phyloP scores from a whole-genome alignment of 2,888 invertebrate genomes.

The Tortricodes alternella region DNA sequence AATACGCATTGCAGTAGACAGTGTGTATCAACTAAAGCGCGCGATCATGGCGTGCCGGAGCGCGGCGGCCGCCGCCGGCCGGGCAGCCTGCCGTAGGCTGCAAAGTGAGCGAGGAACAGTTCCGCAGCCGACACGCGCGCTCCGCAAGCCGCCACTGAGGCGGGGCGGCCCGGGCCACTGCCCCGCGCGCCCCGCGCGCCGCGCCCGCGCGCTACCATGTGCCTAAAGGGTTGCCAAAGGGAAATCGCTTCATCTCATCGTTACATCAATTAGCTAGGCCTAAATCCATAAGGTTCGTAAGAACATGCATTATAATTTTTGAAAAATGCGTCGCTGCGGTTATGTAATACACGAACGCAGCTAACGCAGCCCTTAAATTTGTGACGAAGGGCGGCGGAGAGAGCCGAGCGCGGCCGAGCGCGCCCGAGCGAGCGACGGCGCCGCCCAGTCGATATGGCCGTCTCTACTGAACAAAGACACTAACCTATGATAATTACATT shows the following conservation, averaged over 20 bases:
- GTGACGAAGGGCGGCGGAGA: conserved; percentile 56
- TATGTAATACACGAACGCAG: conserved; percentile 62
- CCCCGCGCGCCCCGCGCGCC: conserved; percentile 52
- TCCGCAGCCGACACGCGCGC: conserved; percentile 78
- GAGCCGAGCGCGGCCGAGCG: conserved; percentile 60
- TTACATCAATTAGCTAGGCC: too few species aligned
- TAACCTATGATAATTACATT: conserved; percentile 82
- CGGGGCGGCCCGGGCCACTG: conserved; percentile 77
- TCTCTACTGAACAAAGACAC: conserved; percentile 81
- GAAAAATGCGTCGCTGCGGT: too few species aligned
- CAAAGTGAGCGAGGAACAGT: neutral
- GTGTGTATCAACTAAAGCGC: conserved; percentile 76
- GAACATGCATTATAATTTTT: too few species aligned
- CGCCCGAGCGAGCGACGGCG: conserved; percentile 67
- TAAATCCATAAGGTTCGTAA: too few species aligned
- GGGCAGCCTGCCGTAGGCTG: conserved; percentile 58
- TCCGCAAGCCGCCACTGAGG: conserved; percentile 81
- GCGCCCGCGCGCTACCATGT: conserved; percentile 56
- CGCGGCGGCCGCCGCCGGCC: conserved; percentile 69
- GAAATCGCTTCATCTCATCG: too few species aligned
- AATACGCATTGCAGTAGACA: conserved; percentile 77
- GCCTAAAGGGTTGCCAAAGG: conserved; percentile 77
- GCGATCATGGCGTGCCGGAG: conserved; percentile 67
- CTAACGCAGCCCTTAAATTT: conserved; percentile 79
- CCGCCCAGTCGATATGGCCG: conserved; percentile 83